Evolutionary conservation across 2,888 invertebrate species (phyloP).

Genomic region (Stegophylla sp.): DNA sequence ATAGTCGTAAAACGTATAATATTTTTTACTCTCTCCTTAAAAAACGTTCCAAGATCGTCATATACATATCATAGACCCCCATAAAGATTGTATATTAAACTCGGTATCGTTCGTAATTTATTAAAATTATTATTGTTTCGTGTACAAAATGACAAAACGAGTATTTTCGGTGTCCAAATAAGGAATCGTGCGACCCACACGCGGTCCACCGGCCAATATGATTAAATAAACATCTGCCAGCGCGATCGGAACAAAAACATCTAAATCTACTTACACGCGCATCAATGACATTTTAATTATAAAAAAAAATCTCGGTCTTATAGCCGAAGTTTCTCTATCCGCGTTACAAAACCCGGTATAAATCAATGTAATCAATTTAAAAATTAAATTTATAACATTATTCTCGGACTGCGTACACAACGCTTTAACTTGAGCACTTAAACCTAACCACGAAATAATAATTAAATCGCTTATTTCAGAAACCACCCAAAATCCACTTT

Average conservation of each 20-base stretch:
- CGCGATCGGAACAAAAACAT: background rate
- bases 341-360: background rate
- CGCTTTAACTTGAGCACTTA: slow-evolving; percentile 10
- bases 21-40: background rate
- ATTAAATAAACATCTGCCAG: slow-evolving; percentile 23
- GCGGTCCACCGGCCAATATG: background rate
- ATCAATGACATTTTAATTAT: background rate
- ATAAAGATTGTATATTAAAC: background rate
- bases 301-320: background rate
- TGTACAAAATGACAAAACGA: slow-evolving; percentile 30
- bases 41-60: background rate
- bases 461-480: no score
- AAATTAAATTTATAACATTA: background rate
- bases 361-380: background rate
- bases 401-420: background rate
- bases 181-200: slow-evolving; percentile 39
- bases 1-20: background rate
- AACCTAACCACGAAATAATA: slow-evolving; percentile 15
- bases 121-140: slow-evolving; percentile 12
- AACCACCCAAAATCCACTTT: no score
- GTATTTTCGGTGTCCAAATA: slow-evolving; percentile 33
- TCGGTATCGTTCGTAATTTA: background rate
- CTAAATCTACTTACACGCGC: background rate
- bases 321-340: no score
- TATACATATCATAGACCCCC: no score